A percentile compares a stretch with the other conserved stretches of the same genome.
Conservation (phyloP, 2,888 invertebrate genomes). For the Junonia oenone region DNA sequence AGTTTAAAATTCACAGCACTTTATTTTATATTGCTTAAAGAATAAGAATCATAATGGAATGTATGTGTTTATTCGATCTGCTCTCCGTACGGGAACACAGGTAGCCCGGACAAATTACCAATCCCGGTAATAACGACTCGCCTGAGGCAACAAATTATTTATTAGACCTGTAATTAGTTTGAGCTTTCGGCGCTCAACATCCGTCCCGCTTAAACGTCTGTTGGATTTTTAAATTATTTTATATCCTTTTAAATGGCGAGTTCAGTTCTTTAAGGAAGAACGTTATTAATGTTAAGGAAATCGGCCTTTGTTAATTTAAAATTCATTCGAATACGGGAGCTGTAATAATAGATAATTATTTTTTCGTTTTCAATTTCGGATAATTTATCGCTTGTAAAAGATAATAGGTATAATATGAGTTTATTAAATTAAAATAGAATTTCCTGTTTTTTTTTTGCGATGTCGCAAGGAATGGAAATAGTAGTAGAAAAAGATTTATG, state of each 20-base stretch:
- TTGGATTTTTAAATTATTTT: conserved; percentile 19
- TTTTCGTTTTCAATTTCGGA: background rate
- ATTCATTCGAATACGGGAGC: conserved; percentile 14
- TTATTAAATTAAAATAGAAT: background rate
- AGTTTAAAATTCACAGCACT: background rate
- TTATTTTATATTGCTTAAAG: background rate
- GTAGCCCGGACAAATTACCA: conserved; percentile 68
- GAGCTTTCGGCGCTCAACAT: conserved; percentile 27
- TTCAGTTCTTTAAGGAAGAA: conserved; percentile 9
- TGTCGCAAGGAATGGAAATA: background rate
- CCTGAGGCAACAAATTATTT: conserved; percentile 40
- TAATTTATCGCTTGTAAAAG: background rate
- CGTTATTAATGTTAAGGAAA: conserved; percentile 19
- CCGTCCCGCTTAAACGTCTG: conserved; percentile 23
- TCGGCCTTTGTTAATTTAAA: conserved; percentile 8
- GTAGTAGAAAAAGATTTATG: too few species aligned
- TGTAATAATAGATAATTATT: conserved; percentile 8
- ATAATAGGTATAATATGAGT: background rate
- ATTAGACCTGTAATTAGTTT: conserved; percentile 35
- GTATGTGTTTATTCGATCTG: conserved; percentile 11
- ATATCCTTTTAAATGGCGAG: conserved; percentile 18
- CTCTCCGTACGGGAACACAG: conserved; percentile 53
- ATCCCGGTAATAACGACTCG: conserved; percentile 57
- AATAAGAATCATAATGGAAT: conserved; percentile 3
- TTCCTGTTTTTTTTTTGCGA: background rate